Evolutionary conservation across 2,888 invertebrate genomes (phyloP), one percentile per base, ranked within the genome.

Genomic region (Didymodactylos carnosus): DNA sequence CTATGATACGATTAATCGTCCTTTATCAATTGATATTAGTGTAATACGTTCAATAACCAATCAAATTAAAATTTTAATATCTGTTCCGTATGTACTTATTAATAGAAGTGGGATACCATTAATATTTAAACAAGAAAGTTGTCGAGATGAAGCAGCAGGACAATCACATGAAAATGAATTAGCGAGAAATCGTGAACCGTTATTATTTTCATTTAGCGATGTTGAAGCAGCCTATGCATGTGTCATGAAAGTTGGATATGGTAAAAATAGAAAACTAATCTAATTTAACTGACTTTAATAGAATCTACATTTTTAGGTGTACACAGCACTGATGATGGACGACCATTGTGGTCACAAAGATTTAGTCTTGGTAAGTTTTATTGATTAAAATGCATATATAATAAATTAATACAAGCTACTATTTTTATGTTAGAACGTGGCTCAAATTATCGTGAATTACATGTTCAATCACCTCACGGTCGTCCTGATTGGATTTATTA

Each of bases 151-250:
- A 53, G 80, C 84, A 1, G 84, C 85, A 0, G 95, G 94, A 3
- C 95, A 95, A 85, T 91, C 90, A 82, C 89, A 89, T 75, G 97
- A 97, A 83, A 92, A 97, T 82, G 97, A 98, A 85, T 87, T 89
- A 78, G 95, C 94, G 16, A 87, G 94, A 78, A 91, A 92, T 87
- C 89, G 93, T 73, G 88, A 90, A 72, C 97, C 97, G 11, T 86
- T 97, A 73, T 87, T 95, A 79, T 97, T 97, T 85, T 91, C 92
- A 72, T 93, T 93, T 83, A 88, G 91, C 5, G 94, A 94, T 83
- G 88, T 89, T 46, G 94, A 93, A 81, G 90, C 89, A 39, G 89
- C 91, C 4, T 53, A 69, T 39, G 71, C 71, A 7, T 72, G 71
- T 40, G 39, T 69, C 10, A 72, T 76, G 73, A 49, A 75, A 70